Base-by-base conservation (phyloP, 2,113 vertebrate genomes). In the Orthonyx spaldingii region DNA sequence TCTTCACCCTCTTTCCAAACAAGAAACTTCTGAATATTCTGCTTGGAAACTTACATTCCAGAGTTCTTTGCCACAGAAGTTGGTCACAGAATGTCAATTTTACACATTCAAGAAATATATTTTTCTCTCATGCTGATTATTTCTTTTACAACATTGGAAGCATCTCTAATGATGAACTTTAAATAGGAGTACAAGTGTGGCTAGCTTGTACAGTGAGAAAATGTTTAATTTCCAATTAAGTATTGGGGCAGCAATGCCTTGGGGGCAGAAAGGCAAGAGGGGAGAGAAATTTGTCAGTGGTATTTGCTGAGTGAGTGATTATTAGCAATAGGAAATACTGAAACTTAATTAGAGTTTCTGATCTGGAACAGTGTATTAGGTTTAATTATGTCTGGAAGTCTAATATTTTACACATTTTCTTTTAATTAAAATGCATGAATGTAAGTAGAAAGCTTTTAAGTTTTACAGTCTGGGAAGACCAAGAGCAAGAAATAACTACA, bases 171-270 rank as follows among this genome's bases (percentile, higher is more conserved):
- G 87, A 61, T 92, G 75, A 95, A 96, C 93, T 83, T 97, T 88
- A 94, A 92, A 88, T 92, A 71, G 70, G 61, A 96, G 39, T 78
- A 89, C 53, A 78, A 92, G 59, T 85, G 46, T 90, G 86, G n/a
- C 22, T 41, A 66, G 56, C 74, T 97, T 96, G 72, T 90, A 82
- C 35, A 71, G 87, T 2, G 50, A 71, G 69, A 95, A 95, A 91
- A 87, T 90, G 63, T 93, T 96, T 97, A 78, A 96, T 97, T 97
- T 97, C 87, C 70, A 97, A 84, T 97, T 91, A 95, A 95, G 47
- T 66, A 14, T n/a, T 64, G 89, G 90, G 89, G 53, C 69, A 96
- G 76, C 61, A 44, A 33, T 82, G 63, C 81, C 93, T 97, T 60
- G 39, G 33, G 76, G 94, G 86, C 85, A 88, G 55, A 84, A 88